Percentiles rank a stretch among this genome's conserved stretches.
Evolutionary conservation across 2,797 vertebrate genomes (phyloP).

Genomic region (Cynodonichthys magdalenae): DNA sequence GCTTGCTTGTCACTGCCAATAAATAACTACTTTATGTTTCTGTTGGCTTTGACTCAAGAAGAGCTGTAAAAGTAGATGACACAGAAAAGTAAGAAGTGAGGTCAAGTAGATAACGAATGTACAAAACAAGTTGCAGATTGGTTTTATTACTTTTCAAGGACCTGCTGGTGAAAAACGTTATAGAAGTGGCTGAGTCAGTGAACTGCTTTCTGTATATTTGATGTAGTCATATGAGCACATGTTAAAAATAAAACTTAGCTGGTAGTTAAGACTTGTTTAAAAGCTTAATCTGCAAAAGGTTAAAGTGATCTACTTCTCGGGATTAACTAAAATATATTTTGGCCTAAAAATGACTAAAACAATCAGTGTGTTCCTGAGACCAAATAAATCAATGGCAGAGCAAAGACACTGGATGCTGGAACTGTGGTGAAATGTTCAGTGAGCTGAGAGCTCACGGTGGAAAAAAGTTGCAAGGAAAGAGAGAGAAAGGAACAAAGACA

Average conservation of each 20-base stretch:
- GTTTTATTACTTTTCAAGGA: not conserved
- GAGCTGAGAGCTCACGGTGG: constrained; percentile 49
- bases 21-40: constrained; percentile 15
- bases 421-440: constrained; percentile 45
- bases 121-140: not conserved
- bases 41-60: constrained; percentile 7
- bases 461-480: constrained; percentile 49
- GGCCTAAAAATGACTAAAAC: no score
- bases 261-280: no score
- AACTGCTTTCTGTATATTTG: no score
- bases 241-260: no score
- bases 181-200: not conserved
- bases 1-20: not conserved
- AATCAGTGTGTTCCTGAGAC: not conserved
- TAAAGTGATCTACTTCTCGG: no score
- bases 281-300: no score
- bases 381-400: not conserved
- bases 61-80: constrained; percentile 7
- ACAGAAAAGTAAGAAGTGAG: constrained; percentile 8
- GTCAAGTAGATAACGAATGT: constrained; percentile 6
- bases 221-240: no score
- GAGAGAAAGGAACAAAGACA: constrained; percentile 4
- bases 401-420: constrained; percentile 6
- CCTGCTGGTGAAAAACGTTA: not conserved
- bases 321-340: no score